A percentile compares a stretch with the other conserved stretches of the same genome.
Evolutionary conservation across 2,888 invertebrate species (phyloP).

Genomic region (Tetanocera ferruginea): DNA sequence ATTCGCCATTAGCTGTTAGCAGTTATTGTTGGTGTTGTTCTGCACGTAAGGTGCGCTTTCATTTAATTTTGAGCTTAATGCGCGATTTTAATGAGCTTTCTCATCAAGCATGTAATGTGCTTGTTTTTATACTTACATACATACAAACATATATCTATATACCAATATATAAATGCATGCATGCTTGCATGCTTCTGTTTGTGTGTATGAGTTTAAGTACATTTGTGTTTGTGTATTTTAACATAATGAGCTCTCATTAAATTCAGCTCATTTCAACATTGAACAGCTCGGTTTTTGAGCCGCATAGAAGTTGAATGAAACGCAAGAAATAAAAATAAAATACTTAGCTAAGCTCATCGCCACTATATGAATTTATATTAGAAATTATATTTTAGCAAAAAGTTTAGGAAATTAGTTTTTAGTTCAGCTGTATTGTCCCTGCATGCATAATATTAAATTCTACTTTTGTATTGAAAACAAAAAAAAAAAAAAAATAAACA

Average conservation of each 20-base stretch:
- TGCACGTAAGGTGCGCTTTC: not conserved
- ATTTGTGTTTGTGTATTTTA: not conserved
- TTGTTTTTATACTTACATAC: not conserved
- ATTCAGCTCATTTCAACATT: constrained; percentile 1
- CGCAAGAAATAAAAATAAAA: not conserved
- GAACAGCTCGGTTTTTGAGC: too few species aligned
- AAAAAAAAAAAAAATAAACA: not conserved
- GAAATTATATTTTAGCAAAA: constrained; percentile 5
- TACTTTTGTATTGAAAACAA: not conserved
- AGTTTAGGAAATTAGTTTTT: not conserved
- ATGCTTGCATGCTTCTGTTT: not conserved
- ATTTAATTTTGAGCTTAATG: constrained; percentile 20
- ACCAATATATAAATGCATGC: not conserved
- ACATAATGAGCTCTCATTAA: constrained; percentile 24
- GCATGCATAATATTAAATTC: too few species aligned
- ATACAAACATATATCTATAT: not conserved
- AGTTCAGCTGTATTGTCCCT: not conserved
- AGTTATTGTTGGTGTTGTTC: not conserved
- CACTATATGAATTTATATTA: constrained; percentile 3
- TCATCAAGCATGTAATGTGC: constrained; percentile 12
- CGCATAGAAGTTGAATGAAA: not conserved
- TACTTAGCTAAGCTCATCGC: not conserved
- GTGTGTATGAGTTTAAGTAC: not conserved
- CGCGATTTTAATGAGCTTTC: constrained; percentile 28
- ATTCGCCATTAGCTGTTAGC: too few species aligned